Evolutionary conservation across 2,888 invertebrate species (phyloP).

Genomic region (Pachydiplax longipennis): DNA sequence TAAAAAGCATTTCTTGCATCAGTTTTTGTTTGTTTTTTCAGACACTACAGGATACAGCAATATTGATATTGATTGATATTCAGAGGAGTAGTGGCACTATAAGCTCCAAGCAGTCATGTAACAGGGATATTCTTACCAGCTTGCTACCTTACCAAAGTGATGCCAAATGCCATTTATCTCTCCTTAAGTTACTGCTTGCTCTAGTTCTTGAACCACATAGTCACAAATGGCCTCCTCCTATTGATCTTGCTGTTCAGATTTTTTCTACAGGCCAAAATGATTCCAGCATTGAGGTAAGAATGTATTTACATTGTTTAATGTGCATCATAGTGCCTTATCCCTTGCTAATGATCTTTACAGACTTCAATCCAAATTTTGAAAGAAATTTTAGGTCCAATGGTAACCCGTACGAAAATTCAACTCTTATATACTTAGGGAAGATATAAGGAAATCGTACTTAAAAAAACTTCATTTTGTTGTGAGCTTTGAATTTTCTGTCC

Average conservation of each 20-base stretch:
- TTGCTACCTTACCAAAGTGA: conserved; percentile 17
- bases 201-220: conserved; percentile 28
- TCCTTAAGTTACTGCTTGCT: not conserved
- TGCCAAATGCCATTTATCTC: not conserved
- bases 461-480: too few relatives aligned
- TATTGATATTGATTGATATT: not conserved
- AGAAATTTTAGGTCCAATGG: too few relatives aligned
- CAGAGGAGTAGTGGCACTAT: not conserved
- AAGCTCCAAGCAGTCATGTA: not conserved
- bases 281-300: conserved; percentile 1
- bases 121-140: not conserved
- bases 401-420: too few relatives aligned
- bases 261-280: not conserved
- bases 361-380: too few relatives aligned
- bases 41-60: conserved; percentile 46
- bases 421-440: too few relatives aligned
- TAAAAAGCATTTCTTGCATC: too few relatives aligned
- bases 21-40: not conserved
- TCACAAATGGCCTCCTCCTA: conserved; percentile 4
- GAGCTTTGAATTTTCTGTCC: too few relatives aligned
- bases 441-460: too few relatives aligned
- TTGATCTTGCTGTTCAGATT: not conserved
- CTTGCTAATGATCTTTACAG: too few relatives aligned
- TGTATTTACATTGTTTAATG: not conserved
- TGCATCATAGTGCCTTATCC: too few relatives aligned